phyloP scores from a whole-genome alignment of 2,113 vertebrate genomes.

The Epinephelus moara region DNA sequence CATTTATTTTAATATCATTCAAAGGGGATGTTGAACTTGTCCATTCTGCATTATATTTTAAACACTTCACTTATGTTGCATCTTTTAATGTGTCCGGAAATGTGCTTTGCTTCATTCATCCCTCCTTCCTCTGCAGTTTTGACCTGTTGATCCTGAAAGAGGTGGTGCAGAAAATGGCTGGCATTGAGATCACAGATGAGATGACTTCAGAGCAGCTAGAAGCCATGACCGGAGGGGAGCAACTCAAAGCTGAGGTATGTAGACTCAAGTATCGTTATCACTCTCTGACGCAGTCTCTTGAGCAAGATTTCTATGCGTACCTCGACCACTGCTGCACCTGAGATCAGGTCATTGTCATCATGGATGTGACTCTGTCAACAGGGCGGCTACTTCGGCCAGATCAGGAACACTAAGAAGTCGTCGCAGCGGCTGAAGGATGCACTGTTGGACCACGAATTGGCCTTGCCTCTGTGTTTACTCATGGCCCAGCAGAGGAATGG shows the following conservation, averaged over 20 bases:
- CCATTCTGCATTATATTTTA: not conserved
- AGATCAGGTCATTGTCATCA: not conserved
- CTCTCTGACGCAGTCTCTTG: not conserved
- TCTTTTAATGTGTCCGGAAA: not conserved
- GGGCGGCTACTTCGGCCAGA: constrained; percentile 99
- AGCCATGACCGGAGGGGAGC: constrained; percentile 98
- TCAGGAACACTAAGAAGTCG: constrained; percentile 99
- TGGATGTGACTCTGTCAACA: constrained; percentile 66
- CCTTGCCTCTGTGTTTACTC: constrained; percentile 94
- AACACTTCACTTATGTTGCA: not conserved
- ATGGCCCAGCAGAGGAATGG: constrained; percentile 94
- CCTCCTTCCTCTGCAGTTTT: constrained; percentile 86
- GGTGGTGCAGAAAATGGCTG: constrained; percentile 99
- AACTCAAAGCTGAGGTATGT: constrained; percentile 96
- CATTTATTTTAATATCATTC: not conserved
- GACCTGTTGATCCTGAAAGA: constrained; percentile 98
- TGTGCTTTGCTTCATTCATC: not conserved
- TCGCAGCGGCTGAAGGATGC: constrained; percentile 97
- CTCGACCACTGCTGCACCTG: not conserved
- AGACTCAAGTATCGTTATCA: not conserved
- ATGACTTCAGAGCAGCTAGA: constrained; percentile 98
- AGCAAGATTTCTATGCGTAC: not conserved
- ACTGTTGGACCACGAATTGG: constrained; percentile 94
- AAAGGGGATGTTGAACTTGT: not conserved
- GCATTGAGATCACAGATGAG: constrained; percentile 99